Percentiles rank a stretch among this genome's conserved stretches.
Evolutionary conservation across 2,888 invertebrate species (phyloP).

Genomic region (Coleophora deauratella): DNA sequence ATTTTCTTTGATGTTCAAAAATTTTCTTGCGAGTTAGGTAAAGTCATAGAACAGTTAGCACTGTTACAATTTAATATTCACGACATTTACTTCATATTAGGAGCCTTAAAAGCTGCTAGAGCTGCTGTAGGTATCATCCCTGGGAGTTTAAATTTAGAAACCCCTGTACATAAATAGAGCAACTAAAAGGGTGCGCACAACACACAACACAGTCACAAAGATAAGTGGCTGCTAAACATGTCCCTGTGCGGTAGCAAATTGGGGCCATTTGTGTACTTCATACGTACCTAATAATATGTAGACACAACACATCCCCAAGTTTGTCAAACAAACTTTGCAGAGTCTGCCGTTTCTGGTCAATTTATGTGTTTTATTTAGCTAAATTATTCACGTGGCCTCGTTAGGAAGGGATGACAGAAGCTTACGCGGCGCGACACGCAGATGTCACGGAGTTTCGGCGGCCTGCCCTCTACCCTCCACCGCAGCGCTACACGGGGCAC

Average conservation of each 20-base stretch:
- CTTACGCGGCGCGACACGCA: conserved; percentile 15
- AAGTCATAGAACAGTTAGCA: too few species aligned
- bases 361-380: conserved; percentile 25
- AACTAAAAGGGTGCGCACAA: neutral
- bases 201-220: neutral
- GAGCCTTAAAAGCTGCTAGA: neutral
- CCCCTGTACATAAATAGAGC: neutral
- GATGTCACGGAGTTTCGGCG: conserved; percentile 11
- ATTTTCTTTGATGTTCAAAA: too few species aligned
- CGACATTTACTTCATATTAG: too few species aligned
- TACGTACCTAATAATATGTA: conserved; percentile 10
- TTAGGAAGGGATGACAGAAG: conserved; percentile 19
- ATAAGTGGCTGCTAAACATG: conserved; percentile 9
- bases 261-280: conserved; percentile 4
- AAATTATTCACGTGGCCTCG: conserved; percentile 23
- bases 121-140: neutral
- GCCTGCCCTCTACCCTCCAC: conserved; percentile 13
- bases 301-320: conserved; percentile 22
- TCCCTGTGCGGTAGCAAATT: conserved; percentile 2
- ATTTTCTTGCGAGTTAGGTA: too few species aligned
- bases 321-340: conserved; percentile 20
- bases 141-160: too few species aligned
- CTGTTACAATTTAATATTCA: too few species aligned
- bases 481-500: conserved; percentile 22
- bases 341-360: conserved; percentile 21